These are phyloP conservation scores for Sebastiscus albofasciatus DNA, from an alignment of 2,797 vertebrate species.

Conservation along the genomic window DNA sequence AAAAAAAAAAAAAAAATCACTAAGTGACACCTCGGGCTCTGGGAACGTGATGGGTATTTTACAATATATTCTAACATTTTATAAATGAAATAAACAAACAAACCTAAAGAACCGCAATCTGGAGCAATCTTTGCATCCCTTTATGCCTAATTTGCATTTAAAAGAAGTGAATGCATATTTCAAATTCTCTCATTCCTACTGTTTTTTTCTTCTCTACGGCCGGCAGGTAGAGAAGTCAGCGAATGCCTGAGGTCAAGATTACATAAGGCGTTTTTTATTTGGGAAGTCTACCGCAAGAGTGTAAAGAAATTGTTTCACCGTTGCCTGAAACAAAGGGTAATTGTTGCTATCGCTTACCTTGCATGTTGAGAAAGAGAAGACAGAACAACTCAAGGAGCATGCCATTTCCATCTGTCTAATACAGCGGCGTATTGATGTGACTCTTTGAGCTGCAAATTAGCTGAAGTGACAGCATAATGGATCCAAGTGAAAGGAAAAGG, in stretches of 20 bases:
- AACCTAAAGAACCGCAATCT: background rate
- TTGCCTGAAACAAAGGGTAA: slow-evolving; percentile 66
- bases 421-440: slow-evolving; percentile 64
- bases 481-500: slow-evolving; percentile 47
- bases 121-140: background rate
- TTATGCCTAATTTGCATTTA: slow-evolving; percentile 24
- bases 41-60: background rate
- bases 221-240: background rate
- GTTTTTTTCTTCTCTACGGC: background rate
- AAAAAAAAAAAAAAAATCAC: background rate
- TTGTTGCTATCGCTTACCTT: slow-evolving; percentile 62
- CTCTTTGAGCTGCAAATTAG: slow-evolving; percentile 78
- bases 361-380: slow-evolving; percentile 53
- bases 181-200: background rate
- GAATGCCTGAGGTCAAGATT: slow-evolving; percentile 23
- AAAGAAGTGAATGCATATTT: slow-evolving; percentile 14
- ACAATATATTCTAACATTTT: background rate
- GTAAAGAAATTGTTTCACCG: slow-evolving; percentile 36
- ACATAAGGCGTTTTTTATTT: slow-evolving; percentile 14
- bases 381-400: slow-evolving; percentile 54
- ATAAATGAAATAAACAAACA: background rate
- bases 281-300: background rate
- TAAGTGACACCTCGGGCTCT: background rate
- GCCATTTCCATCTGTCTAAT: slow-evolving; percentile 57
- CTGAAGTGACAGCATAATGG: slow-evolving; percentile 75